Conservation (phyloP, 1,140 invertebrate genomes). For the Halictus rubicundus region DNA sequence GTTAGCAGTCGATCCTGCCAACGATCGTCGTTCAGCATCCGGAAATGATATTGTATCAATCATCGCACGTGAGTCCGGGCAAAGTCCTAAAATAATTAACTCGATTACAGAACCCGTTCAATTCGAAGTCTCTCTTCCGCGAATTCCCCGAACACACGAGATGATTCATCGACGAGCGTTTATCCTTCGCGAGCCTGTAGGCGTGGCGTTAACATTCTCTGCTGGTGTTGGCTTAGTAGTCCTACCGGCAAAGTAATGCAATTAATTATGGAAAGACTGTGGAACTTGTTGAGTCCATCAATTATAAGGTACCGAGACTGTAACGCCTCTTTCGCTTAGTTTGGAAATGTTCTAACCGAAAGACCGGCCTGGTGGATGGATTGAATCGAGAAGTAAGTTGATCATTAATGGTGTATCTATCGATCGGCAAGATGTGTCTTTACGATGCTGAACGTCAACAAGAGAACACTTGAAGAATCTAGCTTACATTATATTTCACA, state of each 20-base stretch:
- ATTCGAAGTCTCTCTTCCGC: not conserved
- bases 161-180: conserved; percentile 14
- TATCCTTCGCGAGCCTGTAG: not conserved
- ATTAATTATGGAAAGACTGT: too few species aligned
- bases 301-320: too few species aligned
- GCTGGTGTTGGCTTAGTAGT: conserved; percentile 9
- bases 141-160: not conserved
- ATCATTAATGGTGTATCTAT: too few species aligned
- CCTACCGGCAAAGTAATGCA: not conserved
- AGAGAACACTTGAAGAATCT: too few species aligned
- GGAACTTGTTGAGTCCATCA: too few species aligned
- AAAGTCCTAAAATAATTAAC: not conserved
- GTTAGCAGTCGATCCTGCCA: conserved; percentile 2
- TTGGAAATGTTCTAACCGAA: too few species aligned
- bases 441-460: too few species aligned
- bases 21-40: not conserved
- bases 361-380: too few species aligned
- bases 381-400: too few species aligned
- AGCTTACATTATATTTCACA: too few species aligned
- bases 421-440: too few species aligned
- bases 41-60: conserved; percentile 10
- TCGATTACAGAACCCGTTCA: not conserved
- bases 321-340: too few species aligned
- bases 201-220: not conserved
- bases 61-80: not conserved